Conservation (phyloP, 2,888 invertebrate species). For the Entomobrya proxima region DNA sequence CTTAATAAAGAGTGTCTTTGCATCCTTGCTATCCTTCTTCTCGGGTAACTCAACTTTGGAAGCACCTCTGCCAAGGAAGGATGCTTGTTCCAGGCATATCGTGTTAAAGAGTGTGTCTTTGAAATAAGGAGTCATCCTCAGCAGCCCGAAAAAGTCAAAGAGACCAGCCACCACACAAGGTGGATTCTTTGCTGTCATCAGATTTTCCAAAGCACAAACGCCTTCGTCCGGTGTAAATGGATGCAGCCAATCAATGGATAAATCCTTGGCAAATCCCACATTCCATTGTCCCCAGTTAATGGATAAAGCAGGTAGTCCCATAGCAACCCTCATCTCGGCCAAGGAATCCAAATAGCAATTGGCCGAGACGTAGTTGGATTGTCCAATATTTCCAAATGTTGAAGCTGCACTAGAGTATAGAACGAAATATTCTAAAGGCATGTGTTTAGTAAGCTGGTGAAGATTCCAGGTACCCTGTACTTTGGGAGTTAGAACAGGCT, state of each 20-base stretch:
- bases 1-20: neutral
- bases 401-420: slow-evolving; percentile 41
- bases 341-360: slow-evolving; percentile 51
- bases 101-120: neutral
- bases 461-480: slow-evolving; percentile 38
- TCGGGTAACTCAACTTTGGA: neutral
- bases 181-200: neutral
- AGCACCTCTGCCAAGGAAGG: neutral
- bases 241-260: neutral
- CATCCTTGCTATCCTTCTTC: neutral
- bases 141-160: neutral
- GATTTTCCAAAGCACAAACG: neutral
- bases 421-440: slow-evolving; percentile 49
- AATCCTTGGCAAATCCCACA: slow-evolving; percentile 12
- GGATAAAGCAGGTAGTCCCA: slow-evolving; percentile 16
- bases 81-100: neutral
- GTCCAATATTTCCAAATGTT: slow-evolving; percentile 38
- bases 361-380: slow-evolving; percentile 45
- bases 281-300: slow-evolving; percentile 43
- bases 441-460: neutral
- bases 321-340: neutral
- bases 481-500: slow-evolving; percentile 26
- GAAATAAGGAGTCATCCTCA: slow-evolving; percentile 9
- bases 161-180: neutral
- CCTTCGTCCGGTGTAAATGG: slow-evolving; percentile 18